Evolutionary conservation across 2,113 vertebrate species (phyloP).

Genomic region (Sardina pilchardus): DNA sequence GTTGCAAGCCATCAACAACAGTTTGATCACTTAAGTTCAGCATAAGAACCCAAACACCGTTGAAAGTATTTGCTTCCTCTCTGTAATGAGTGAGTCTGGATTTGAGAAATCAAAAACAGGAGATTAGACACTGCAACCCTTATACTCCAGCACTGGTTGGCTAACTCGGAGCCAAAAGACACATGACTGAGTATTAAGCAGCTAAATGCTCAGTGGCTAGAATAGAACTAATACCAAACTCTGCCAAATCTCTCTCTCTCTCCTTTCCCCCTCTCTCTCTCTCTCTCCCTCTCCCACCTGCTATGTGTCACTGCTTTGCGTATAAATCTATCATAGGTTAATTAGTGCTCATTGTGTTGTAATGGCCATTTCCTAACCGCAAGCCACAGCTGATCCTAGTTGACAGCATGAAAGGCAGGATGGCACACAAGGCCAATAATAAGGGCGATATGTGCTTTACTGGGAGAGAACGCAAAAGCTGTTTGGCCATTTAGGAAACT

Average conservation of each 20-base stretch:
- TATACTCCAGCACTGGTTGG: slow-evolving; percentile 23
- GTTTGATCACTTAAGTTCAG: not conserved
- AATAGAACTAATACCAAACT: slow-evolving; percentile 25
- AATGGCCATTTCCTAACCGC: slow-evolving; percentile 42
- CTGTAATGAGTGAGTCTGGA: slow-evolving; percentile 25
- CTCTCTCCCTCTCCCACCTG: slow-evolving; percentile 25
- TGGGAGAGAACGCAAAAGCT: not conserved
- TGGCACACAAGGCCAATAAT: not conserved
- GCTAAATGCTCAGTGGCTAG: slow-evolving; percentile 18
- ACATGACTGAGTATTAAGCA: slow-evolving; percentile 33
- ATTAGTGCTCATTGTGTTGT: slow-evolving; percentile 54
- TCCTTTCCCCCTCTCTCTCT: not conserved
- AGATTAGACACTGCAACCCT: slow-evolving; percentile 34
- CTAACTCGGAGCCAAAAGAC: slow-evolving; percentile 11
- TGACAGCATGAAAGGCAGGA: slow-evolving; percentile 27
- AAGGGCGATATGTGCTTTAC: not conserved
- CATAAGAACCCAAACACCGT: not conserved
- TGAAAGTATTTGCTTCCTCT: not conserved
- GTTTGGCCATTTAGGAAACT: not conserved
- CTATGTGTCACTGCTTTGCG: slow-evolving; percentile 36
- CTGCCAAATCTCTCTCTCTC: slow-evolving; percentile 24
- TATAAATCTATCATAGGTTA: slow-evolving; percentile 32
- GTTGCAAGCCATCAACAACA: not conserved
- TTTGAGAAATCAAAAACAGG: slow-evolving; percentile 27
- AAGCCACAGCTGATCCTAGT: slow-evolving; percentile 37